Evolutionary conservation across 2,797 vertebrate genomes (phyloP).

Genomic region (Antrozous pallidus): DNA sequence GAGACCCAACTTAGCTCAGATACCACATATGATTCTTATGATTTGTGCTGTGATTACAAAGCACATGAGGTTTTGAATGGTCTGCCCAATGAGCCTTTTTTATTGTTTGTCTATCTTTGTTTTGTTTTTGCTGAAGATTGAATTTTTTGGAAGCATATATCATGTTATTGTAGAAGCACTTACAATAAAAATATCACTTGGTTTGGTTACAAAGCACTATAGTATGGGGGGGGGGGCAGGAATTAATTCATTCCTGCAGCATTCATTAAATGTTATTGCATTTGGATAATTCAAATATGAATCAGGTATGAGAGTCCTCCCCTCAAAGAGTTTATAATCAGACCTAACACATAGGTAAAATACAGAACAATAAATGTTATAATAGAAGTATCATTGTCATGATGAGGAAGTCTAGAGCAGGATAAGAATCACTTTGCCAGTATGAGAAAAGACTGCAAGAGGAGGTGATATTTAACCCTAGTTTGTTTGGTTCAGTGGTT

Average conservation of each 20-base stretch:
- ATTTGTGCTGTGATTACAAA: background rate
- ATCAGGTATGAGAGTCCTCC: background rate
- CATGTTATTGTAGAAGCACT: background rate
- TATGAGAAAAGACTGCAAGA: background rate
- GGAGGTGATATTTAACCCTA: background rate
- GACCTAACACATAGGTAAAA: background rate
- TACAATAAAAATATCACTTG: constrained; percentile 21
- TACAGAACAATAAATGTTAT: background rate
- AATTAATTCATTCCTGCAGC: background rate
- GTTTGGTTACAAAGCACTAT: background rate
- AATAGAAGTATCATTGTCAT: background rate
- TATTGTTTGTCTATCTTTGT: background rate
- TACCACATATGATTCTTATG: background rate
- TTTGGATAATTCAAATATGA: constrained; percentile 8
- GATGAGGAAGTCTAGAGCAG: background rate
- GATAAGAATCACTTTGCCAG: background rate
- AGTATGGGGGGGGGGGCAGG: background rate
- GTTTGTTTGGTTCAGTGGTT: no score
- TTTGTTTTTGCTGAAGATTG: background rate
- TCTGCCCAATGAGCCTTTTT: background rate
- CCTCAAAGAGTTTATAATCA: background rate
- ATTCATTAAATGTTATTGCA: background rate
- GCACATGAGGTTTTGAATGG: background rate
- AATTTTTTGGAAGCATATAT: background rate
- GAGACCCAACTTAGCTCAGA: background rate